Evolutionary conservation across 2,113 vertebrate species (phyloP).

Genomic region (Zapus hudsonius): DNA sequence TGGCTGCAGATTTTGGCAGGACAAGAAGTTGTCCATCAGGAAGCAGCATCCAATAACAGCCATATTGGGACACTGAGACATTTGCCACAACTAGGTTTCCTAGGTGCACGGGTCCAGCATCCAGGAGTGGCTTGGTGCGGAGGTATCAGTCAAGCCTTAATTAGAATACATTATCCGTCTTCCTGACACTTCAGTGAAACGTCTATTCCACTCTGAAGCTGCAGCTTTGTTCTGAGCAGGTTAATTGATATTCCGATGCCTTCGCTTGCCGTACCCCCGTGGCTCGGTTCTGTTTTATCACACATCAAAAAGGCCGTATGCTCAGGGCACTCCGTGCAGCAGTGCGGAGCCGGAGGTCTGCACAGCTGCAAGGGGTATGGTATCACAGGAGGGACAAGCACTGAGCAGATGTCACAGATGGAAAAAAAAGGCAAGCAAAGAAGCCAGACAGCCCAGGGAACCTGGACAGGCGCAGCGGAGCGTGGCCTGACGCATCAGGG

Average conservation of each 20-base stretch:
- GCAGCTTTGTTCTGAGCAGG: slow-evolving; percentile 86
- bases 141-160: slow-evolving; percentile 83
- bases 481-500: slow-evolving; percentile 76
- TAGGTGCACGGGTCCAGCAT: slow-evolving; percentile 73
- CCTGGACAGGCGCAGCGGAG: slow-evolving; percentile 82
- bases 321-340: slow-evolving; percentile 87
- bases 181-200: slow-evolving; percentile 86
- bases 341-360: slow-evolving; percentile 90
- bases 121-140: slow-evolving; percentile 70
- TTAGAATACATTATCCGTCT: slow-evolving; percentile 88
- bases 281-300: slow-evolving; percentile 98
- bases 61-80: neutral
- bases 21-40: neutral
- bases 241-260: slow-evolving; percentile 96
- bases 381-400: slow-evolving; percentile 92
- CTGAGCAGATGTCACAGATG: slow-evolving; percentile 95
- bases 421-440: slow-evolving; percentile 63
- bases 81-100: slow-evolving; percentile 31
- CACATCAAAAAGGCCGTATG: slow-evolving; percentile 97
- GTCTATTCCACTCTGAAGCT: slow-evolving; percentile 81
- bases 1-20: neutral
- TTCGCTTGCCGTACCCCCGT: slow-evolving; percentile 88
- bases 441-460: slow-evolving; percentile 82
- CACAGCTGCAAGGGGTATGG: slow-evolving; percentile 95
- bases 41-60: slow-evolving; percentile 1